A percentile compares a stretch with the other conserved stretches of the same genome.
Conservation (phyloP, 2,888 invertebrate species). For the Drosophila hawaiiensis region DNA sequence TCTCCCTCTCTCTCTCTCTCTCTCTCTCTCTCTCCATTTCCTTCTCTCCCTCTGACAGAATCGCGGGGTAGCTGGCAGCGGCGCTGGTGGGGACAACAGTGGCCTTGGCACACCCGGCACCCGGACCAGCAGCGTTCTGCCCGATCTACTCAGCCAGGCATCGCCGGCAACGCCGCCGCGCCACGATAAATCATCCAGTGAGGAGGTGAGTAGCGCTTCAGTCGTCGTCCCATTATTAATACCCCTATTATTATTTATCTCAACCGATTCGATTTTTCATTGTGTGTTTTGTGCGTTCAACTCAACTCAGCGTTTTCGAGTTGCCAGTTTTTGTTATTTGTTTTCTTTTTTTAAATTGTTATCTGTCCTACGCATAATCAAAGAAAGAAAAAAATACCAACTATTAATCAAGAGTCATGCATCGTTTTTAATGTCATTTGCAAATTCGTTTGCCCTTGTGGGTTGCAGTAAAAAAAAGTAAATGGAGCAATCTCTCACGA, state of each 20-base stretch:
- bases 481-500: conserved; percentile 5
- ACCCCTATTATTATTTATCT: conserved; percentile 37
- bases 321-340: conserved; percentile 43
- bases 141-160: conserved; percentile 96
- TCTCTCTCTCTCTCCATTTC: conserved; percentile 1
- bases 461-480: conserved; percentile 8
- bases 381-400: conserved; percentile 23
- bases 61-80: conserved; percentile 51
- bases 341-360: conserved; percentile 38
- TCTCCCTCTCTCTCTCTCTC: conserved; percentile 14
- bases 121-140: conserved; percentile 96
- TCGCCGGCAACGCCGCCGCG: conserved; percentile 94
- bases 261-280: conserved; percentile 57
- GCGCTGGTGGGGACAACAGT: conserved; percentile 80
- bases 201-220: conserved; percentile 91
- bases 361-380: conserved; percentile 34
- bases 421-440: conserved; percentile 29
- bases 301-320: conserved; percentile 35
- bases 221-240: conserved; percentile 15
- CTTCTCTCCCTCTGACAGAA: conserved; percentile 41
- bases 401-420: conserved; percentile 30
- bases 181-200: conserved; percentile 96
- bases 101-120: conserved; percentile 89
- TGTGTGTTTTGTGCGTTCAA: conserved; percentile 68
- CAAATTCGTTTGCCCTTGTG: conserved; percentile 10